Evolutionary conservation across 2,797 vertebrate species (phyloP), one percentile per base, ranked within the genome.

Genomic region (Anisognathus igniventris): DNA sequence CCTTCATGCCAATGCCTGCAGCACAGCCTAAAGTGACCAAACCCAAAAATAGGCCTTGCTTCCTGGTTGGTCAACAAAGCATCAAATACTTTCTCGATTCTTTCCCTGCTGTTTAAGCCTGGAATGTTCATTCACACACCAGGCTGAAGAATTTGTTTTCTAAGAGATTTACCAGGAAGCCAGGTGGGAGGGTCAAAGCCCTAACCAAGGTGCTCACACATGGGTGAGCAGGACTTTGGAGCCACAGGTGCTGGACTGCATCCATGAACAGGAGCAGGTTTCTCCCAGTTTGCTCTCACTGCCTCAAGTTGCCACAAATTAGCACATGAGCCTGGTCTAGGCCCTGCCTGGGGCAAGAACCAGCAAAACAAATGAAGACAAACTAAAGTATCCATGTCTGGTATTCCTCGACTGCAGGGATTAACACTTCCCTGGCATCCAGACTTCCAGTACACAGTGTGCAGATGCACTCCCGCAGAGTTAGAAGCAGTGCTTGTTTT

Each of bases 211-310:
- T 17, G 66, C 70, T 95, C 94, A 48, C 8, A 28, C 30, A 12
- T 12, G 65, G 64, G 2, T 73, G 80, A 88, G 80, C 25, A 65
- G 74, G 79, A 83, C 56, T 83, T 88, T 53, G 77, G 89, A 95
- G 73, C 62, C 77, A 31, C 22, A 86, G 39, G 22, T 15, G 20
- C 35, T 12, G 13, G 66, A 21, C 6, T 65, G 42, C 14, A 7
- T 18, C 27, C 53, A 25, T 39, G 54, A 90, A 21, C 2, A 24
- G 6, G 58, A 96, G 85, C 79, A 39, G 13, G 6, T 39, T 80
- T 85, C 75, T 60, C 71, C 60, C 3, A 3, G 9, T 78, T 65
- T 44, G 54, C 25, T 44, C 53, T 53, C 28, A 9, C 37, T 30
- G 40, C 58, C 47, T 73, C 57, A 19, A 88, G 30, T 6, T 53